Evolutionary conservation across 2,113 vertebrate species (phyloP).

Genomic region (Sus scrofa): DNA sequence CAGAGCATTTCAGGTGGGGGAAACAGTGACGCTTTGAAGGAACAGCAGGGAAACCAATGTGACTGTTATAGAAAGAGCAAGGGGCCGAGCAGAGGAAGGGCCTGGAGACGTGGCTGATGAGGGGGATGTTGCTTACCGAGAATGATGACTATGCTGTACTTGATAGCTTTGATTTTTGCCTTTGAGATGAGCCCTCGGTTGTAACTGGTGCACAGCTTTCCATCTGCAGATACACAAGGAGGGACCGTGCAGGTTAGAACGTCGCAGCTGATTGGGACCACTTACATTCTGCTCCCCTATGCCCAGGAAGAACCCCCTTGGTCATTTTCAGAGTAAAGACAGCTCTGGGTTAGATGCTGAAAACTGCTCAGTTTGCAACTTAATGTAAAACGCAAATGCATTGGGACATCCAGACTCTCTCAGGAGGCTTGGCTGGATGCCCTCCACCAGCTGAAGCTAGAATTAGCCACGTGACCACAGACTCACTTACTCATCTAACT

Average conservation of each 20-base stretch:
- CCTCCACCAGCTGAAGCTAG: neutral
- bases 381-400: neutral
- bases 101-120: neutral
- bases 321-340: neutral
- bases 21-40: neutral
- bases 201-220: constrained; percentile 83
- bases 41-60: neutral
- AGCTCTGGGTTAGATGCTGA: neutral
- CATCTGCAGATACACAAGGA: constrained; percentile 80
- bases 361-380: neutral
- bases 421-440: neutral
- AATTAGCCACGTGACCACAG: neutral
- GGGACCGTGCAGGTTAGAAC: neutral
- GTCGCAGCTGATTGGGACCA: neutral
- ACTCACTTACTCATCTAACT: neutral
- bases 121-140: constrained; percentile 84
- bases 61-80: neutral
- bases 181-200: constrained; percentile 86
- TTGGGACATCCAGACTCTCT: neutral
- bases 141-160: constrained; percentile 88
- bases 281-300: neutral
- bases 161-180: constrained; percentile 89
- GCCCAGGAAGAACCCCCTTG: neutral
- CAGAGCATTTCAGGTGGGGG: neutral
- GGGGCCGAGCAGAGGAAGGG: neutral